Conservation (phyloP, 2,888 invertebrate species). For the Chromoteleia sp. region DNA sequence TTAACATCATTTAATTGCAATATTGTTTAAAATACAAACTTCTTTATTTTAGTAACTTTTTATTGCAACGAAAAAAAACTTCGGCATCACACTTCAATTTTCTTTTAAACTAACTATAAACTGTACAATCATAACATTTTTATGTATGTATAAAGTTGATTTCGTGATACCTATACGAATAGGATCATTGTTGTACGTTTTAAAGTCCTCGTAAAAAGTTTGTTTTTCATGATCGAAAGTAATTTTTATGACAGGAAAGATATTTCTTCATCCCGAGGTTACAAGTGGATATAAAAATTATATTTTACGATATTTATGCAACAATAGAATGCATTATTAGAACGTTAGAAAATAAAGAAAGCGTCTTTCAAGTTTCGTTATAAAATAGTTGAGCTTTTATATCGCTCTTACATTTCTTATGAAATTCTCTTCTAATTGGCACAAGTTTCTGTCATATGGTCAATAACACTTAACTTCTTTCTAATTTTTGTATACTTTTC, state of each 20-base stretch:
- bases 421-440: conserved; percentile 1
- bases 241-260: conserved; percentile 46
- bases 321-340: conserved; percentile 32
- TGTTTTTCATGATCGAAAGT: conserved; percentile 56
- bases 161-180: conserved; percentile 36
- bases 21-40: background rate
- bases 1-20: no score
- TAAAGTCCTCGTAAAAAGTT: conserved; percentile 55
- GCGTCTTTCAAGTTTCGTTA: background rate
- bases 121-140: conserved; percentile 46
- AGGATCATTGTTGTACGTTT: conserved; percentile 44
- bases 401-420: conserved; percentile 14
- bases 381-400: conserved; percentile 9
- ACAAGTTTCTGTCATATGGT: no score
- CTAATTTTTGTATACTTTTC: background rate
- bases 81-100: conserved; percentile 29
- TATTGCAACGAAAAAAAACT: conserved; percentile 12
- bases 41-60: conserved; percentile 4
- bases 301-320: conserved; percentile 43
- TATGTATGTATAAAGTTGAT: conserved; percentile 56
- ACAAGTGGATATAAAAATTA: conserved; percentile 51
- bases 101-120: conserved; percentile 40
- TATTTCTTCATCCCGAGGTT: conserved; percentile 51
- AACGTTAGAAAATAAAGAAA: conserved; percentile 20
- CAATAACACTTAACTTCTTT: conserved; percentile 2